A percentile compares a stretch with the other conserved stretches of the same genome.
Evolutionary conservation across 2,113 vertebrate genomes (phyloP).

Genomic region (Indicator maculatus): DNA sequence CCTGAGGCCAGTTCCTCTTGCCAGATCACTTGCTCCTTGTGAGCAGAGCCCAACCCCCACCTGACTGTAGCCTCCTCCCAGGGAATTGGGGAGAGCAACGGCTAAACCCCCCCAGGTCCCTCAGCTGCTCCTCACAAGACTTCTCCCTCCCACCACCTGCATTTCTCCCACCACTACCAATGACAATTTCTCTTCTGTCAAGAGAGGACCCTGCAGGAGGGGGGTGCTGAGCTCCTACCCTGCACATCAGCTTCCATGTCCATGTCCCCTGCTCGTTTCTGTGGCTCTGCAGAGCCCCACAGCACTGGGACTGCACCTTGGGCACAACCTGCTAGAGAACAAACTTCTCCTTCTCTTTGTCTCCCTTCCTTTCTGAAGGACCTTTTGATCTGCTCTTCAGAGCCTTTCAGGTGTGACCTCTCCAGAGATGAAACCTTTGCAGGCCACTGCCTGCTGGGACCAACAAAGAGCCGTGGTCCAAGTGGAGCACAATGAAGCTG

Average conservation of each 20-base stretch:
- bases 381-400: neutral
- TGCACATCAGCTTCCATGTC: neutral
- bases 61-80: no score
- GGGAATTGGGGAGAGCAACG: no score
- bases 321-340: neutral
- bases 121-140: no score
- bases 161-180: neutral
- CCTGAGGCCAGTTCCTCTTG: no score
- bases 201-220: no score
- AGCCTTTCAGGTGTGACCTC: neutral
- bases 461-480: neutral
- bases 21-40: no score
- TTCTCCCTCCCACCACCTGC: neutral
- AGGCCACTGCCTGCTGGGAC: neutral
- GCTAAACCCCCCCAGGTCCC: no score
- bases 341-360: neutral
- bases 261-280: no score
- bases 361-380: neutral
- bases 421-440: neutral
- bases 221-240: neutral
- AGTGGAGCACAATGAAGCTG: neutral
- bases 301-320: no score
- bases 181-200: no score
- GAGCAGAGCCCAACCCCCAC: no score
- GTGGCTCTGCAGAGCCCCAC: no score